Evolutionary conservation across 2,113 vertebrate genomes (phyloP).

Genomic region (Eolophus roseicapilla): DNA sequence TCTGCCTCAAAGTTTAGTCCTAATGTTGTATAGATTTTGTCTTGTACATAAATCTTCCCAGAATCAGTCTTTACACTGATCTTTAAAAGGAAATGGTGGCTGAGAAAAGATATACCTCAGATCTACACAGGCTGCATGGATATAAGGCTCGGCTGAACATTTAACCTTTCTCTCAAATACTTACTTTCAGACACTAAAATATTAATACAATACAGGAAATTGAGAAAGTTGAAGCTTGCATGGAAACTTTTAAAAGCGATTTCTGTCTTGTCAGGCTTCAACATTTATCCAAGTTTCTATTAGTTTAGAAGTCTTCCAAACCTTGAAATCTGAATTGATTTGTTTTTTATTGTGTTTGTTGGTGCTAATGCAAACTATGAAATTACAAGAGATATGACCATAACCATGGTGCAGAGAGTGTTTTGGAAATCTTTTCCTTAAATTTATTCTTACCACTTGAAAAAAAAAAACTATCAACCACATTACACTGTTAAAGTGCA

Average conservation of each 20-base stretch:
- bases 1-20: background rate
- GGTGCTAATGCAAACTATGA: background rate
- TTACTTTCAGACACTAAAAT: background rate
- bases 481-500: background rate
- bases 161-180: background rate
- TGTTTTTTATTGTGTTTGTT: background rate
- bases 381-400: background rate
- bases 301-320: background rate
- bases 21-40: background rate
- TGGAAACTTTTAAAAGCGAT: background rate
- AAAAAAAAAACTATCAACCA: rapidly evolving
- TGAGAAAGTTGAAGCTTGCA: background rate
- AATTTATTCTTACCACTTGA: background rate
- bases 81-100: background rate
- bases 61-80: background rate
- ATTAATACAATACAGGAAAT: background rate
- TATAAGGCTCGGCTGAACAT: background rate
- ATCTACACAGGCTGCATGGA: rapidly evolving
- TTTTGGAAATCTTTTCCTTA: background rate
- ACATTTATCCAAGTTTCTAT: background rate
- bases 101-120: background rate
- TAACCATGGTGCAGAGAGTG: rapidly evolving
- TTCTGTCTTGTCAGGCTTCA: background rate
- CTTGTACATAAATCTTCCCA: background rate
- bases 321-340: background rate